Percentiles rank a stretch among this genome's conserved stretches.
Conservation (phyloP, 1,140 invertebrate species). For the Procambarus virginalis region DNA sequence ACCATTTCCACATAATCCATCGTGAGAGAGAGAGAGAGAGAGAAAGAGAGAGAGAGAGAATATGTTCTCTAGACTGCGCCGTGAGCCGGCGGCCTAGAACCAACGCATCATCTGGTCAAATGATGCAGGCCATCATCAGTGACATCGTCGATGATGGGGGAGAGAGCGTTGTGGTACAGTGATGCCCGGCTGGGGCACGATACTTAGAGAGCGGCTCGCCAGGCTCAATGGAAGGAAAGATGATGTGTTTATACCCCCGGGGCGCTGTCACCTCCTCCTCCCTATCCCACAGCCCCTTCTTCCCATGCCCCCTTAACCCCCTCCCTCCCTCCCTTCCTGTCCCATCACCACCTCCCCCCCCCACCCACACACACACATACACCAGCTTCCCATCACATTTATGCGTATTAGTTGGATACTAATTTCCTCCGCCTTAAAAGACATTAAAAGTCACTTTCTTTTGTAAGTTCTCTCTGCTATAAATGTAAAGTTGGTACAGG, state of each 20-base stretch:
- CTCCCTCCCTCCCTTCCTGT: no score
- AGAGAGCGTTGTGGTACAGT: background rate
- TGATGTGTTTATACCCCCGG: background rate
- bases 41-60: no score
- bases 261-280: background rate
- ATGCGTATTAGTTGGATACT: no score
- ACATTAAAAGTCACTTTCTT: no score
- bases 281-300: background rate
- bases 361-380: no score
- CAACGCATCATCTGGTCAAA: background rate
- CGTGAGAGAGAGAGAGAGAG: background rate
- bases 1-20: no score
- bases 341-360: no score
- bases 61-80: no score
- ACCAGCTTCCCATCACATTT: no score
- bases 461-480: no score
- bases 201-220: background rate
- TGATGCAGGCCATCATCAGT: background rate
- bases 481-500: background rate
- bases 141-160: background rate
- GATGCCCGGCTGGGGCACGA: background rate
- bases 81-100: background rate
- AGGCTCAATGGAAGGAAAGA: background rate
- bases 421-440: no score
- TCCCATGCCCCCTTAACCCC: no score